Conservation (phyloP, 2,797 vertebrate genomes). For the Poeciliopsis infans region DNA sequence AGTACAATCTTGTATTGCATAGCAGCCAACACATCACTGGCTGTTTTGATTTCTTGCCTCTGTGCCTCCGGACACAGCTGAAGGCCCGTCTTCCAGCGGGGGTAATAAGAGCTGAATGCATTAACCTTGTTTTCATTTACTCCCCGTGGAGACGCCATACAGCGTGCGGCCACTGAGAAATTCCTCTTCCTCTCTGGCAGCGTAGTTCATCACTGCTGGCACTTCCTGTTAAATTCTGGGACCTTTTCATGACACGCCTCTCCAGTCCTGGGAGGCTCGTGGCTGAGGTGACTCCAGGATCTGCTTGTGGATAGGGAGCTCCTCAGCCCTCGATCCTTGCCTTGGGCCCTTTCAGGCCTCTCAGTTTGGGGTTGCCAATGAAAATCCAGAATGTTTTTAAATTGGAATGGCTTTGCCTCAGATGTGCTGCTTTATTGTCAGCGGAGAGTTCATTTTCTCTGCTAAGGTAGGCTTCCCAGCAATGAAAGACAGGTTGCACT, state of each 20-base stretch:
- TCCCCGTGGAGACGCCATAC: slow-evolving; percentile 72
- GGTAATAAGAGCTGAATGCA: slow-evolving; percentile 82
- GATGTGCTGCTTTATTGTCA: slow-evolving; percentile 31
- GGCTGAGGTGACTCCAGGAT: slow-evolving; percentile 64
- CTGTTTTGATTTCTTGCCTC: slow-evolving; percentile 79
- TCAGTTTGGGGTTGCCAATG: slow-evolving; percentile 55
- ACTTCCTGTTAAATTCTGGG: slow-evolving; percentile 62
- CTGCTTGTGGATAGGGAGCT: slow-evolving; percentile 40
- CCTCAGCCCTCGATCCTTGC: slow-evolving; percentile 54
- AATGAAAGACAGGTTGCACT: background rate
- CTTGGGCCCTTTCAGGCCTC: slow-evolving; percentile 62
- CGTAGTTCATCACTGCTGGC: slow-evolving; percentile 64
- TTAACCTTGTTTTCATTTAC: slow-evolving; percentile 86
- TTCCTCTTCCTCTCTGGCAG: slow-evolving; percentile 59
- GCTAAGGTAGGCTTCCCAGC: slow-evolving; percentile 1
- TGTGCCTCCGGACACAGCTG: slow-evolving; percentile 71
- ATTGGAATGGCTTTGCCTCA: slow-evolving; percentile 33
- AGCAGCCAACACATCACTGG: slow-evolving; percentile 52
- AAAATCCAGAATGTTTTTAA: slow-evolving; percentile 46
- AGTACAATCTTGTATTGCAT: slow-evolving; percentile 41
- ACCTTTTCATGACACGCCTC: slow-evolving; percentile 64
- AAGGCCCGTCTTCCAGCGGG: slow-evolving; percentile 69
- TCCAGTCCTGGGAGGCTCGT: slow-evolving; percentile 62
- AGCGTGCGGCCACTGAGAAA: slow-evolving; percentile 55
- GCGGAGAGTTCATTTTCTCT: slow-evolving; percentile 23